A percentile compares a stretch with the other conserved stretches of the same genome.
phyloP scores from a whole-genome alignment of 1,140 invertebrate species.

The Reticulitermes speratus region DNA sequence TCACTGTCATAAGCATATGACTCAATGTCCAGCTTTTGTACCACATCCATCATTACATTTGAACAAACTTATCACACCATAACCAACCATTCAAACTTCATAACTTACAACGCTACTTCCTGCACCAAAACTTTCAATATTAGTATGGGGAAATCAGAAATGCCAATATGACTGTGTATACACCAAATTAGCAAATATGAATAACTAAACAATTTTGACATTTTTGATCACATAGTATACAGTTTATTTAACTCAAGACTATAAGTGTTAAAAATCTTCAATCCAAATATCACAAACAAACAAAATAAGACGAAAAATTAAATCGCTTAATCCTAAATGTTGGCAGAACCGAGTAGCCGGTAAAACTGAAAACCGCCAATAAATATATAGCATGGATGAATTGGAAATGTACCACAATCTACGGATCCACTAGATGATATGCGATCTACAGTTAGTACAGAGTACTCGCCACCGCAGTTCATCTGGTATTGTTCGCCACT shows the following conservation, averaged over 20 bases:
- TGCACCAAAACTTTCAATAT: background rate
- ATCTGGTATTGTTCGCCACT: too few species aligned
- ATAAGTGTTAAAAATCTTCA: background rate
- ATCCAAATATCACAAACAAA: background rate
- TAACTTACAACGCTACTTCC: background rate
- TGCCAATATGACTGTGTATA: background rate
- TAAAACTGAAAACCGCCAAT: background rate
- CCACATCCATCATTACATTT: slow-evolving; percentile 43
- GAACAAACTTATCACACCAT: background rate
- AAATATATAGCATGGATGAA: background rate
- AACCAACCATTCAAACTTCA: background rate
- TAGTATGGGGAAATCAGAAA: background rate
- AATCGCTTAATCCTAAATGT: background rate
- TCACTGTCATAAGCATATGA: slow-evolving; percentile 41
- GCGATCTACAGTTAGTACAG: too few species aligned
- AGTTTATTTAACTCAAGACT: background rate
- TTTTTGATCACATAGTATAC: background rate
- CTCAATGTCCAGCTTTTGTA: slow-evolving; percentile 46
- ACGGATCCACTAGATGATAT: too few species aligned
- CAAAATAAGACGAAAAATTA: background rate
- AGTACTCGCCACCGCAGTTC: too few species aligned
- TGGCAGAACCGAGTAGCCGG: background rate
- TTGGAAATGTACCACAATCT: too few species aligned
- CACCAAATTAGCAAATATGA: background rate
- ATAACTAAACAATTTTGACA: background rate